phyloP scores from a whole-genome alignment of 2,113 vertebrate species.

The Acrocephalus arundinaceus region DNA sequence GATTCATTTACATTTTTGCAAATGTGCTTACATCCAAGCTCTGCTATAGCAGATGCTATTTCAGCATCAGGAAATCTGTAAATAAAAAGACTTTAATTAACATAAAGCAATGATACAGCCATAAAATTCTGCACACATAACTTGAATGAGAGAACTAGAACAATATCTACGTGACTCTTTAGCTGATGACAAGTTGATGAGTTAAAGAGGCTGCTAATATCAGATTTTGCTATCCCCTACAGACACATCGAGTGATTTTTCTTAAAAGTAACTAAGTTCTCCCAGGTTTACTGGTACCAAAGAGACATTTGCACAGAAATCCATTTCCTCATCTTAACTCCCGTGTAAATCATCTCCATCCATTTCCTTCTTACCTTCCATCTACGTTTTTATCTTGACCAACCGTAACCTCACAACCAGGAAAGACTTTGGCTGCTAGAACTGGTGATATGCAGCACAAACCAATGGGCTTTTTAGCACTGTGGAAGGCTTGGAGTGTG shows the following conservation, averaged over 20 bases:
- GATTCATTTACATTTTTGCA: slow-evolving; percentile 77
- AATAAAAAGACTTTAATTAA: neutral
- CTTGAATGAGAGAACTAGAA: neutral
- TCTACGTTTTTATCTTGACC: slow-evolving; percentile 70
- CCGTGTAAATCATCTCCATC: neutral
- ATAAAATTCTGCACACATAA: neutral
- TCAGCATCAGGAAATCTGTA: slow-evolving; percentile 79
- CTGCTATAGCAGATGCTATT: slow-evolving; percentile 72
- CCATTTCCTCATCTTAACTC: neutral
- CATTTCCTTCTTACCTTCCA: slow-evolving; percentile 41
- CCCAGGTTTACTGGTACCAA: neutral
- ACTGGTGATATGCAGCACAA: slow-evolving; percentile 83
- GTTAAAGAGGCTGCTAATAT: neutral
- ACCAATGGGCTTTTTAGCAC: slow-evolving; percentile 78
- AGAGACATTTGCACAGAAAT: neutral
- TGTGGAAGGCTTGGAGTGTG: slow-evolving; percentile 76
- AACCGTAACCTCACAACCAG: slow-evolving; percentile 80
- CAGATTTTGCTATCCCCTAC: neutral
- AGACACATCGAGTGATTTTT: neutral
- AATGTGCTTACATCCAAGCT: slow-evolving; percentile 78
- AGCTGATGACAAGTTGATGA: neutral
- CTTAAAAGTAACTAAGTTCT: neutral
- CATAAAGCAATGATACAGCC: neutral
- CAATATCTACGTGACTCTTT: neutral
- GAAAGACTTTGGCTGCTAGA: slow-evolving; percentile 81